These are phyloP conservation scores for Thunnus maccoyii DNA, from an alignment of 2,113 vertebrate species.

Conservation along the genomic window DNA sequence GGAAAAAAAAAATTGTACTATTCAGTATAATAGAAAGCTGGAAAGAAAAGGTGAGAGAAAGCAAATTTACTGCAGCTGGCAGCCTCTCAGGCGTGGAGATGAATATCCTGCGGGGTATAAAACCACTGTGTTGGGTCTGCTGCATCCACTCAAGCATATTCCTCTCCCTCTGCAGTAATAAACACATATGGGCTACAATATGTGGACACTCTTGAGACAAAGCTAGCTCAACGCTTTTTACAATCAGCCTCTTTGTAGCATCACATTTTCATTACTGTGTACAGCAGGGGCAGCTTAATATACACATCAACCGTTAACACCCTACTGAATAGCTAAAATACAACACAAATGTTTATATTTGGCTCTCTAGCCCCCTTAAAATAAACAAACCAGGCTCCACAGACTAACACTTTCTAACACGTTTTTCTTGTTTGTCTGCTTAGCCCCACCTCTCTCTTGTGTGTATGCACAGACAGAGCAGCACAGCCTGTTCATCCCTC, in stretches of 20 bases:
- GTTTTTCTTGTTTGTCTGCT: conserved; percentile 58
- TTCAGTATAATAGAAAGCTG: background rate
- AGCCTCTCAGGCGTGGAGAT: background rate
- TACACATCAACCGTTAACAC: background rate
- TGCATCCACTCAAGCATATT: conserved; percentile 31
- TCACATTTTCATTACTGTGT: background rate
- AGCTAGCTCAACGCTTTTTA: background rate
- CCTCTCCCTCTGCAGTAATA: conserved; percentile 20
- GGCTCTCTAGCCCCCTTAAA: background rate
- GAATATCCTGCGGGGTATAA: background rate
- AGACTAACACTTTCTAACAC: background rate
- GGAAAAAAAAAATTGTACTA: conserved; percentile 8
- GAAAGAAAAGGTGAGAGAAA: background rate
- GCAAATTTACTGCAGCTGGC: background rate
- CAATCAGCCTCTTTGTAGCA: conserved; percentile 1
- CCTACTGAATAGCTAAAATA: background rate
- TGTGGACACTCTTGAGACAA: background rate
- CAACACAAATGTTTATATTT: background rate
- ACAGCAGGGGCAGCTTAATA: background rate
- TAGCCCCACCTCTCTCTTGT: conserved; percentile 44
- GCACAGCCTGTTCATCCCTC: conserved; percentile 49
- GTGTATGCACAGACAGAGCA: conserved; percentile 30
- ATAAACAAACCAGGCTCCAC: background rate
- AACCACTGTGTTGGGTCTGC: conserved; percentile 10
- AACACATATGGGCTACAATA: background rate